These are phyloP conservation scores for Nephrotoma flavescens DNA, from an alignment of 2,888 invertebrate species.

Conservation along the genomic window DNA sequence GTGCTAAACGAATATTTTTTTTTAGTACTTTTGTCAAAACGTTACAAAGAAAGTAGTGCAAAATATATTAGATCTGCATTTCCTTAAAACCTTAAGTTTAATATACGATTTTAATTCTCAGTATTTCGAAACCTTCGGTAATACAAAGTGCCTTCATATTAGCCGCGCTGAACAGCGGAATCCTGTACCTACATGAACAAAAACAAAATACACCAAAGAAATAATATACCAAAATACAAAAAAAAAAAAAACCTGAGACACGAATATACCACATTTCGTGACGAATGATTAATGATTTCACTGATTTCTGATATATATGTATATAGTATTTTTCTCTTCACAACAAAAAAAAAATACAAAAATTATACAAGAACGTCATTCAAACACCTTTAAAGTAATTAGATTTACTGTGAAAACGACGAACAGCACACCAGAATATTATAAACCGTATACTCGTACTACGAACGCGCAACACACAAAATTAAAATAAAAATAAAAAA, in stretches of 20 bases:
- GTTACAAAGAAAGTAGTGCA: no score
- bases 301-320: conserved; percentile 11
- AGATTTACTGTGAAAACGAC: conserved; percentile 13
- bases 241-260: conserved; percentile 2
- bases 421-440: not conserved
- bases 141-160: not conserved
- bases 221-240: not conserved
- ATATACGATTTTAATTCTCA: no score
- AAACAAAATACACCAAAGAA: not conserved
- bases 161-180: not conserved
- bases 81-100: no score
- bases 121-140: no score
- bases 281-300: conserved; percentile 15
- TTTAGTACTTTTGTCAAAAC: no score
- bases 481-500: not conserved
- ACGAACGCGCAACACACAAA: not conserved
- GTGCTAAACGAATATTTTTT: no score
- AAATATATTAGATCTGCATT: no score
- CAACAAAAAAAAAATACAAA: not conserved
- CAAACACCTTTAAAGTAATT: conserved; percentile 15
- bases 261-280: conserved; percentile 9
- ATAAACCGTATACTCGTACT: not conserved
- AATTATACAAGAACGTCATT: conserved; percentile 12
- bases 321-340: not conserved
- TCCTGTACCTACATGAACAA: not conserved